These are phyloP conservation scores for Haliclona indistincta DNA, from an alignment of 37 sponge, comb jelly and placozoan species.

Conservation along the genomic window DNA sequence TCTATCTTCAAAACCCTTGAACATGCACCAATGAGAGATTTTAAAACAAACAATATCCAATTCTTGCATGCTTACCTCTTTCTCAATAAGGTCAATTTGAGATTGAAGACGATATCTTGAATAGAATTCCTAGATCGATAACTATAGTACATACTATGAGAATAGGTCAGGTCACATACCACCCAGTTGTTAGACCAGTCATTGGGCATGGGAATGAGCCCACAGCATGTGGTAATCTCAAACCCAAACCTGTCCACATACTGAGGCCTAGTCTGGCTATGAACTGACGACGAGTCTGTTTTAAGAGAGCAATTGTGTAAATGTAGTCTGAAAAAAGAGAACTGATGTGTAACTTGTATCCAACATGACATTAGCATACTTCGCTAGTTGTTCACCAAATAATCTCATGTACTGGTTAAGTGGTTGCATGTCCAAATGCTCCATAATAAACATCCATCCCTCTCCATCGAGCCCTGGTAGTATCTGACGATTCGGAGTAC, in stretches of 20 bases:
- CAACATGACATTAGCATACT: slow-evolving; percentile 11
- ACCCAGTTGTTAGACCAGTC: slow-evolving; percentile 61
- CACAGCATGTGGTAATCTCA: slow-evolving; percentile 68
- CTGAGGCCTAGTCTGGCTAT: no score
- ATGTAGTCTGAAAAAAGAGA: slow-evolving; percentile 41
- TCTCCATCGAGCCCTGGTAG: no score
- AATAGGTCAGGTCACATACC: no score
- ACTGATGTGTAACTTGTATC: background rate
- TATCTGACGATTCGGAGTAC: background rate
- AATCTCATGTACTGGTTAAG: slow-evolving; percentile 30
- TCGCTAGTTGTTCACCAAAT: slow-evolving; percentile 70
- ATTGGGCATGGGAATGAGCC: slow-evolving; percentile 70
- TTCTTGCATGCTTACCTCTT: slow-evolving; percentile 27
- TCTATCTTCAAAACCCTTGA: slow-evolving; percentile 24
- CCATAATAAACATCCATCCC: slow-evolving; percentile 70
- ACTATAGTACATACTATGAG: background rate
- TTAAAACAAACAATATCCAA: slow-evolving; percentile 17
- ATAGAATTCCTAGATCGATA: slow-evolving; percentile 64
- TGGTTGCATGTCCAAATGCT: slow-evolving; percentile 57
- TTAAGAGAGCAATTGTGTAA: slow-evolving; percentile 50
- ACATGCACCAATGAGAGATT: slow-evolving; percentile 18
- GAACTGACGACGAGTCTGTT: no score
- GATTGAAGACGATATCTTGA: slow-evolving; percentile 34
- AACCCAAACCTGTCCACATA: slow-evolving; percentile 77
- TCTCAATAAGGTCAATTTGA: slow-evolving; percentile 48